A percentile compares a stretch with the other conserved stretches of the same genome.
Evolutionary conservation across 2,113 vertebrate genomes (phyloP).

Genomic region (Casuarius casuarius): DNA sequence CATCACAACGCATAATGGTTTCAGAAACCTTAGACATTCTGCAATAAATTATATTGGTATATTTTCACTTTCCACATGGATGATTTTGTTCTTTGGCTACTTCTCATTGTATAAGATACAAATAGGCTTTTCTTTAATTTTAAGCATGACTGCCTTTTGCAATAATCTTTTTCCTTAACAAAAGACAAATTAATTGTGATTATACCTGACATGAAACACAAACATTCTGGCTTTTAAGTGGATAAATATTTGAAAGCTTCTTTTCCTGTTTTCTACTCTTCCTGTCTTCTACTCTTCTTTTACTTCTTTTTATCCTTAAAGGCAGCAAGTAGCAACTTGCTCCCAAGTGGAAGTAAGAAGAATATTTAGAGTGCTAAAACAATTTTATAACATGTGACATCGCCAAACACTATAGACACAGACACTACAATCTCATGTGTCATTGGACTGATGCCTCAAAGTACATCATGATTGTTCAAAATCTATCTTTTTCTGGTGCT

Average conservation of each 20-base stretch:
- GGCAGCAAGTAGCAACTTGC: not conserved
- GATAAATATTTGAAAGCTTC: not conserved
- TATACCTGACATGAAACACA: not conserved
- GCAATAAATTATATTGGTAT: not conserved
- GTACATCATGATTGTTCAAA: not conserved
- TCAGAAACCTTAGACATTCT: not conserved
- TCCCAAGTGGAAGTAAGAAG: not conserved
- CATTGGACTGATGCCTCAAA: not conserved
- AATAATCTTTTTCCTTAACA: not conserved
- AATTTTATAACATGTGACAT: not conserved
- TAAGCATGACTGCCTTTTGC: slow-evolving; percentile 4
- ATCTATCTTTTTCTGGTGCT: too few species aligned
- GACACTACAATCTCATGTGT: not conserved
- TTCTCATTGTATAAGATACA: not conserved
- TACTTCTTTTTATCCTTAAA: not conserved
- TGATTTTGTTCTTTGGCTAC: not conserved
- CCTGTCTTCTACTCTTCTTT: not conserved
- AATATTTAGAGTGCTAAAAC: not conserved
- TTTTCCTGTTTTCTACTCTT: not conserved
- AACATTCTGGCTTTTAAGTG: not conserved
- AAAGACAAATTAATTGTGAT: not conserved
- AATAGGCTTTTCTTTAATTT: slow-evolving; percentile 16
- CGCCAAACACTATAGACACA: not conserved
- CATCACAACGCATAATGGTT: not conserved
- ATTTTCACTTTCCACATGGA: not conserved